A percentile compares a stretch with the other conserved stretches of the same genome.
phyloP scores from a whole-genome alignment of 2,113 vertebrate species.

The Pachyramphus minor region DNA sequence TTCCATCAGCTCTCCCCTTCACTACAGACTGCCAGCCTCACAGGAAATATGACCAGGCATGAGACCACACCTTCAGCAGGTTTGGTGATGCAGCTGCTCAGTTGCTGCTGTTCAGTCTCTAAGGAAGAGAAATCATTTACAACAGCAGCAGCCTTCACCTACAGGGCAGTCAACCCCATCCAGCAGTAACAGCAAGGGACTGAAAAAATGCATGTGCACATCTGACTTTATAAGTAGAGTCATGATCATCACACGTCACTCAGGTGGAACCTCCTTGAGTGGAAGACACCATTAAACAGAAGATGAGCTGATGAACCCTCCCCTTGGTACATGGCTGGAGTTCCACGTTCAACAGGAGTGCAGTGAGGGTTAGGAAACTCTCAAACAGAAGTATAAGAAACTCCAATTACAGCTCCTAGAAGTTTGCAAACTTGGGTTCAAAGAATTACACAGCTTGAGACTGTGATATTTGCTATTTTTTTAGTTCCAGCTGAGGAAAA shows the following conservation, averaged over 20 bases:
- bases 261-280: background rate
- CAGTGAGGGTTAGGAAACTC: background rate
- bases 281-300: background rate
- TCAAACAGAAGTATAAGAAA: background rate
- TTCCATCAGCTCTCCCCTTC: background rate
- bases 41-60: background rate
- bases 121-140: background rate
- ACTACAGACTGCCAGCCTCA: background rate
- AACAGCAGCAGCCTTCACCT: background rate
- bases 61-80: background rate
- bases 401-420: background rate
- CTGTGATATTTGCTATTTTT: background rate
- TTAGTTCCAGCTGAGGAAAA: conserved; percentile 1
- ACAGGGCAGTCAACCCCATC: background rate
- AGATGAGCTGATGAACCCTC: background rate
- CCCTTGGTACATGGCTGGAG: background rate
- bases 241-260: background rate
- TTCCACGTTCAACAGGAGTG: background rate
- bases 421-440: background rate
- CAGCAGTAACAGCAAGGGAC: background rate
- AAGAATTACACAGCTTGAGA: background rate
- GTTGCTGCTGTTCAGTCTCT: background rate
- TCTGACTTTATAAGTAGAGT: background rate
- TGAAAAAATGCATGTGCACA: background rate
- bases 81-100: background rate